phyloP scores from a whole-genome alignment of 2,888 invertebrate species.

The Anthoptus insignis region DNA sequence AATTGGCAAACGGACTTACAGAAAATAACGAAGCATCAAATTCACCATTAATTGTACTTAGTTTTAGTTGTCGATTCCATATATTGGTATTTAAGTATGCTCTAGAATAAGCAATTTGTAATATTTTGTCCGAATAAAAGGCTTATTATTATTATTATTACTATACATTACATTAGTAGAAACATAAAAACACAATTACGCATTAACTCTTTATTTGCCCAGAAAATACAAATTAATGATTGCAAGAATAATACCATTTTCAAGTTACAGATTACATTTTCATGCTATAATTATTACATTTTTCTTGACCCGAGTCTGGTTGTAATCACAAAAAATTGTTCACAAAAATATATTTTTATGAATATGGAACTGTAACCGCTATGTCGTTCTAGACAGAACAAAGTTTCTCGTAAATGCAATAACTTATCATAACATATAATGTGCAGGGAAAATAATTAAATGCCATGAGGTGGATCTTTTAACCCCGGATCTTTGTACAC shows the following conservation, averaged over 20 bases:
- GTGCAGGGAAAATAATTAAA: conserved; percentile 49
- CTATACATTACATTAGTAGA: too few relatives aligned
- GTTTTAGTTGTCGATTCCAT: too few relatives aligned
- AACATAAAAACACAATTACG: conserved; percentile 64
- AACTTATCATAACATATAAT: conserved; percentile 32
- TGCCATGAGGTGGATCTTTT: conserved; percentile 42
- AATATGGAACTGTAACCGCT: conserved; percentile 78
- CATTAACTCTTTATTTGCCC: conserved; percentile 85
- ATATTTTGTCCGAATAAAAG: too few relatives aligned
- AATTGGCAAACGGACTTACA: too few relatives aligned
- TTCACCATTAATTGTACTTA: too few relatives aligned
- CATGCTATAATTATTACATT: conserved; percentile 53
- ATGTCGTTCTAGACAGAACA: conserved; percentile 59
- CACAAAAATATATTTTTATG: conserved; percentile 81
- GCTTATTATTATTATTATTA: too few relatives aligned
- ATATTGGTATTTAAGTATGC: too few relatives aligned
- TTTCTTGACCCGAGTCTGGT: conserved; percentile 54
- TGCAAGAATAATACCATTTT: conserved; percentile 78
- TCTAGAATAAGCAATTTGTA: too few relatives aligned
- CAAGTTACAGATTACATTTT: conserved; percentile 63
- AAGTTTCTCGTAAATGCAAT: conserved; percentile 55
- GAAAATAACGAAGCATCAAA: too few relatives aligned
- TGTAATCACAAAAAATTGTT: conserved; percentile 74
- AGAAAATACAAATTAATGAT: conserved; percentile 84
- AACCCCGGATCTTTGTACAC: conserved; percentile 15